Conservation (phyloP, 92 coral and sea anemone genomes). For the Epizoanthus fatuus region DNA sequence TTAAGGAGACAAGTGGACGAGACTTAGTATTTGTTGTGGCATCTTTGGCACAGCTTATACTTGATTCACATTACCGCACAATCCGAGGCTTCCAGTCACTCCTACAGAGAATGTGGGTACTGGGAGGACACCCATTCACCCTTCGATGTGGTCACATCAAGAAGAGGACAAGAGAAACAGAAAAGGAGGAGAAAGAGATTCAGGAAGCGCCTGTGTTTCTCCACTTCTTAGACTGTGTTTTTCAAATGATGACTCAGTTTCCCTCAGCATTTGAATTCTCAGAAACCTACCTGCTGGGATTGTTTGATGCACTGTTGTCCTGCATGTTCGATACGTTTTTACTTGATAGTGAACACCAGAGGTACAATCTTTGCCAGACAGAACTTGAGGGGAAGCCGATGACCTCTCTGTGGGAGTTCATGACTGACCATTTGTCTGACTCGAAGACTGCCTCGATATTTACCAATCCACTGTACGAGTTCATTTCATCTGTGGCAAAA, state of each 20-base stretch:
- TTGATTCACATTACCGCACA: conserved; percentile 93
- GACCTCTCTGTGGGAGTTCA: conserved; percentile 93
- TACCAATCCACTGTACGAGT: conserved; percentile 92
- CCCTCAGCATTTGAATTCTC: conserved; percentile 98
- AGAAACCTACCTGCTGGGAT: conserved; percentile 90
- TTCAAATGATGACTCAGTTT: conserved; percentile 92
- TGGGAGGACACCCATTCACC: conserved; percentile 96
- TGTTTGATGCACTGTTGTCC: conserved; percentile 92
- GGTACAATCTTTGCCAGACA: conserved; percentile 62
- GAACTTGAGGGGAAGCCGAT: conserved; percentile 74
- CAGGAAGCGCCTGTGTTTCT: conserved; percentile 94
- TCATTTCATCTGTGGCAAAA: conserved; percentile 47
- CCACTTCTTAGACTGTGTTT: conserved; percentile 98
- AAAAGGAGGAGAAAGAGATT: conserved; percentile 82
- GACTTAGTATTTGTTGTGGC: conserved; percentile 91
- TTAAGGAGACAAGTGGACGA: conserved; percentile 89
- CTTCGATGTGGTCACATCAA: conserved; percentile 89
- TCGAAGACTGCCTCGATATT: conserved; percentile 83
- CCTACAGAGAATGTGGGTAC: conserved; percentile 98
- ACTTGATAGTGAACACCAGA: conserved; percentile 92
- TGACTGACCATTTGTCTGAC: conserved; percentile 87
- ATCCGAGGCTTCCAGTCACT: conserved; percentile 96
- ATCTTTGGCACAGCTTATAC: conserved; percentile 91
- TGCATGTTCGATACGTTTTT: conserved; percentile 97
- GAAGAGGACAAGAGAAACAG: conserved; percentile 54